Evolutionary conservation across 2,797 vertebrate species (phyloP), one percentile per base, ranked within the genome.

Genomic region (Pipistrellus pipistrellus): DNA sequence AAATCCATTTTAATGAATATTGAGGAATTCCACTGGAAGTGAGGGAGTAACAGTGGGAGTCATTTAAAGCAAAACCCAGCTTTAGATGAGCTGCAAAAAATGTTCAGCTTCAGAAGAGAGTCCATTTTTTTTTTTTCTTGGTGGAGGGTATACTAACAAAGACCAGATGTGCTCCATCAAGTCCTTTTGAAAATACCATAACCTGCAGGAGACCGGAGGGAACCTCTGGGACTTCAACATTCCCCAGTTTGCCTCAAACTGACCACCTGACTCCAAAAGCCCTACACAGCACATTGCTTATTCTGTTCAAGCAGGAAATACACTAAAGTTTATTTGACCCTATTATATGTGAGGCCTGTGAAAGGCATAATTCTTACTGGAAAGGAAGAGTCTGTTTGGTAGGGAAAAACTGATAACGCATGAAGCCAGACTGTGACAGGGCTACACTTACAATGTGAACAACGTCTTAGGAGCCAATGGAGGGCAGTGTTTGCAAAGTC

Each of bases 181-280:
- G 2, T 41, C 25, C 35, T 93, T 88, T 84, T 53, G 62, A 91
- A 89, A 88, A 88, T 68, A 78, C 15, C 32, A 30, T 41, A 89
- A 62, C n/a, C 85, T 71, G 66, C 69, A 75, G 8, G 51, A 76
- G 38, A 68, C 48, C 91, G 27, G 55, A 30, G 59, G 41, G 32
- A 92, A 76, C 44, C 66, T 8, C 30, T 78, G n/a, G 44, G 27
- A 55, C 55, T 76, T 88, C 68, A 72, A 35, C 41, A 27, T 35
- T 95, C 48, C 41, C 35, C 76, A 81, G 2, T 62, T 86, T 66
- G 64, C 84, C 41, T 95, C 73, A 87, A 55, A 55, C 6, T 83
- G 75, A 78, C 18, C 66, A 69, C 21, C 71, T 66, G 25, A 66
- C 0, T 62, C 66, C 64, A 71, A 51, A 88, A 71, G 46, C 21